These are phyloP conservation scores for Eupithecia abbreviata DNA, from an alignment of 2,888 invertebrate species.

Conservation along the genomic window DNA sequence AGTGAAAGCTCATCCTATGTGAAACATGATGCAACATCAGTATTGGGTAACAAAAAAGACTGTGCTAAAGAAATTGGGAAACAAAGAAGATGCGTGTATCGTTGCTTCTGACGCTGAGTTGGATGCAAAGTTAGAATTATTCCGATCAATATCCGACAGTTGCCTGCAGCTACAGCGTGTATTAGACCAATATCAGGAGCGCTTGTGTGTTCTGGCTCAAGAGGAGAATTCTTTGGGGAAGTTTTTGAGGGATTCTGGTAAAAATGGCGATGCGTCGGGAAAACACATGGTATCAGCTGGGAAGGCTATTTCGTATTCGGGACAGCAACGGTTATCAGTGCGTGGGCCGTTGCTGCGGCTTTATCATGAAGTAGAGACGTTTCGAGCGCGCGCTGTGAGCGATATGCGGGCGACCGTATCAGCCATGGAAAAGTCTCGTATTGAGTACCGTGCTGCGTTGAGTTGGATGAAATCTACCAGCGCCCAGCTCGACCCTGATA, in stretches of 20 bases:
- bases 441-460: constrained; percentile 97
- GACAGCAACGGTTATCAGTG: constrained; percentile 95
- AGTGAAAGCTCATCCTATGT: constrained; percentile 19
- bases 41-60: constrained; percentile 99
- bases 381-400: constrained; percentile 95
- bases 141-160: constrained; percentile 95
- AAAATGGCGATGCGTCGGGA: constrained; percentile 93
- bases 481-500: constrained; percentile 97
- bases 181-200: constrained; percentile 96
- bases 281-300: constrained; percentile 86
- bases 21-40: constrained; percentile 92
- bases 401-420: constrained; percentile 96
- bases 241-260: constrained; percentile 96
- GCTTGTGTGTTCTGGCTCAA: constrained; percentile 95
- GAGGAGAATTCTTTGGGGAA: constrained; percentile 97
- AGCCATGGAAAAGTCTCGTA: constrained; percentile 97
- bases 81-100: constrained; percentile 98
- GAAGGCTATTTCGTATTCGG: constrained; percentile 93
- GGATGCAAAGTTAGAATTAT: constrained; percentile 97
- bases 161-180: constrained; percentile 93
- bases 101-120: constrained; percentile 98
- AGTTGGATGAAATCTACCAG: constrained; percentile 99
- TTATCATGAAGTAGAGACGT: constrained; percentile 98
- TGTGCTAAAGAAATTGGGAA: constrained; percentile 95
- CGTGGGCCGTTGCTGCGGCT: constrained; percentile 93